Conservation (phyloP, 2,113 vertebrate genomes). For the Phrynosoma blainvillii region DNA sequence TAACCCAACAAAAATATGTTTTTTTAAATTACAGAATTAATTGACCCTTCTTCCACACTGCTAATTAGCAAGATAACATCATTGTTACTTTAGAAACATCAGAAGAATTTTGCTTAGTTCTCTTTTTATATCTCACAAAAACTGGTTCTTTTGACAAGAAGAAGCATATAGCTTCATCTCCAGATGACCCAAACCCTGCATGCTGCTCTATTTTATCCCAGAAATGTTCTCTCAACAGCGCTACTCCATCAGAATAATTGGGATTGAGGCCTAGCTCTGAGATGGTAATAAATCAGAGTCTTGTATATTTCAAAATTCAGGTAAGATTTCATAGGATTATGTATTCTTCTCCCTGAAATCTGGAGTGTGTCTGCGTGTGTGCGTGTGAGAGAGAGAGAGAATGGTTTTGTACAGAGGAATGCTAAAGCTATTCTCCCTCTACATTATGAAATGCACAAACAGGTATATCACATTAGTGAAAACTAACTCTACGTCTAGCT, state of each 20-base stretch:
- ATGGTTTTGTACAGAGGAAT: background rate
- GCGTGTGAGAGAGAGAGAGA: too few species aligned
- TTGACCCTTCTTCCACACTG: slow-evolving; percentile 72
- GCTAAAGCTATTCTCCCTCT: background rate
- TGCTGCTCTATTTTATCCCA: background rate
- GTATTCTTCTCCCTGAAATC: background rate
- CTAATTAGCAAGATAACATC: slow-evolving; percentile 77
- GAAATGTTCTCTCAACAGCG: background rate
- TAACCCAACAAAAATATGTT: slow-evolving; percentile 71
- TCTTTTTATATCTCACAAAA: background rate
- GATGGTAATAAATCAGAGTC: background rate
- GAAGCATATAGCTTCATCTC: background rate
- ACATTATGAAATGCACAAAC: background rate
- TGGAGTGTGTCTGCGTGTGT: too few species aligned
- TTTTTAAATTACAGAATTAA: slow-evolving; percentile 78
- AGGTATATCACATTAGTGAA: background rate
- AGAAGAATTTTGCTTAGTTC: slow-evolving; percentile 53
- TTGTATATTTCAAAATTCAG: background rate
- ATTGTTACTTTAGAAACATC: slow-evolving; percentile 66
- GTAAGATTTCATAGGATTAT: background rate
- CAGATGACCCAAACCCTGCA: background rate
- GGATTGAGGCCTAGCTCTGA: background rate
- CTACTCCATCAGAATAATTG: background rate
- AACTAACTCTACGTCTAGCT: background rate
- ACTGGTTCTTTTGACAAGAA: background rate